Percentiles rank a stretch among this genome's conserved stretches.
Evolutionary conservation across 1,140 invertebrate species (phyloP).

Genomic region (Saxidomus purpurata): DNA sequence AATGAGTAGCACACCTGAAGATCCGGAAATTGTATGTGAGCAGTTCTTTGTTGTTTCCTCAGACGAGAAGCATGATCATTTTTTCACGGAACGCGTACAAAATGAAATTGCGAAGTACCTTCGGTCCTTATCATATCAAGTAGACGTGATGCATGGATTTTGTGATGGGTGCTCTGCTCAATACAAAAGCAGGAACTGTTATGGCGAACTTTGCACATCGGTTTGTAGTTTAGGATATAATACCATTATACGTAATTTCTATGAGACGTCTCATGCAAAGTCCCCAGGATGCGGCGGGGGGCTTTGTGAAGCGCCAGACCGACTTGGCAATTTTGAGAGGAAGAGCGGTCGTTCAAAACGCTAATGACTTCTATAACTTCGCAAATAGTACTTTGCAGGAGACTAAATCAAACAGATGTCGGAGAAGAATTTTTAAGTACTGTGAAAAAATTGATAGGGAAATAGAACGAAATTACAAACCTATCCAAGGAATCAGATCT

Average conservation of each 20-base stretch:
- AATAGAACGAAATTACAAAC: neutral
- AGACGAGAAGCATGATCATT: conserved; percentile 47
- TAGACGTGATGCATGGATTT: conserved; percentile 54
- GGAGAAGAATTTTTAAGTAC: neutral
- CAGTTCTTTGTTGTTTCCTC: too few relatives aligned
- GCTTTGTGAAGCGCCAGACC: conserved; percentile 32
- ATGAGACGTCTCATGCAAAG: conserved; percentile 57
- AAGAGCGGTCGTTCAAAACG: conserved; percentile 35
- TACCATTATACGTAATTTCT: conserved; percentile 35
- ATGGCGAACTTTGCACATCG: conserved; percentile 7
- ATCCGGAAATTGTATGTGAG: conserved; percentile 32
- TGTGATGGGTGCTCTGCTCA: conserved; percentile 54
- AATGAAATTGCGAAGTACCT: neutral
- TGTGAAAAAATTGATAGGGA: neutral
- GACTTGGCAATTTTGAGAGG: conserved; percentile 43
- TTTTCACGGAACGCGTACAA: conserved; percentile 23
- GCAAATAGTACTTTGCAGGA: neutral
- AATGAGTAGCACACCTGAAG: conserved; percentile 29
- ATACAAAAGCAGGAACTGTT: conserved; percentile 61
- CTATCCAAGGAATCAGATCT: neutral
- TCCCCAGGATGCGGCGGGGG: conserved; percentile 58
- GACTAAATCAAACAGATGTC: conserved; percentile 8
- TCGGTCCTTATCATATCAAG: neutral
- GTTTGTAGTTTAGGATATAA: neutral
- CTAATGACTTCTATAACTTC: conserved; percentile 11